These are phyloP conservation scores for Mythimna vitellina DNA, from an alignment of 2,888 invertebrate genomes.

Conservation along the genomic window DNA sequence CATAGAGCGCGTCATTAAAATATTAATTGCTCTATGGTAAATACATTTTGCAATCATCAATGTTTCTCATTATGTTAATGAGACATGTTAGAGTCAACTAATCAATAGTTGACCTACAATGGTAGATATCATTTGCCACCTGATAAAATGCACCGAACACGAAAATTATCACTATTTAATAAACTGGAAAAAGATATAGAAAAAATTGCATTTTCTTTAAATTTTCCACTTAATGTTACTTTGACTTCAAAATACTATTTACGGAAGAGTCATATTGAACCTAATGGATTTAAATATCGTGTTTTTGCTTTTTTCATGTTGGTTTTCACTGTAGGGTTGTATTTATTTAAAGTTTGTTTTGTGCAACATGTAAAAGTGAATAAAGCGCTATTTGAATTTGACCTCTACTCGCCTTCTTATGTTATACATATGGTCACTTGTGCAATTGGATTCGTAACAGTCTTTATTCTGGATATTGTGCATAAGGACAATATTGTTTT, in stretches of 20 bases:
- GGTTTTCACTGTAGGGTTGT: neutral
- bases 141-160: neutral
- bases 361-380: neutral
- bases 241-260: neutral
- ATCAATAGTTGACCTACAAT: neutral
- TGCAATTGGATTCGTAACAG: neutral
- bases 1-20: no score
- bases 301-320: neutral
- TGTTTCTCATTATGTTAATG: neutral
- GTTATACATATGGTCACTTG: neutral
- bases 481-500: constrained; percentile 4
- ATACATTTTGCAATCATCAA: no score
- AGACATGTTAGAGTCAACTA: neutral
- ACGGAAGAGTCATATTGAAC: neutral
- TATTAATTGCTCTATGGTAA: no score
- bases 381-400: neutral
- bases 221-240: neutral
- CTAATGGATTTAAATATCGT: neutral
- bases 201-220: neutral
- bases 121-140: neutral
- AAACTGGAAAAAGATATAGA: neutral
- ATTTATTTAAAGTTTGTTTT: neutral
- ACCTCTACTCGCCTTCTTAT: neutral
- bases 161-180: neutral
- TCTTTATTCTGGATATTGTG: constrained; percentile 4